Conservation (phyloP, 2,797 vertebrate species). For the Perodicticus potto region DNA sequence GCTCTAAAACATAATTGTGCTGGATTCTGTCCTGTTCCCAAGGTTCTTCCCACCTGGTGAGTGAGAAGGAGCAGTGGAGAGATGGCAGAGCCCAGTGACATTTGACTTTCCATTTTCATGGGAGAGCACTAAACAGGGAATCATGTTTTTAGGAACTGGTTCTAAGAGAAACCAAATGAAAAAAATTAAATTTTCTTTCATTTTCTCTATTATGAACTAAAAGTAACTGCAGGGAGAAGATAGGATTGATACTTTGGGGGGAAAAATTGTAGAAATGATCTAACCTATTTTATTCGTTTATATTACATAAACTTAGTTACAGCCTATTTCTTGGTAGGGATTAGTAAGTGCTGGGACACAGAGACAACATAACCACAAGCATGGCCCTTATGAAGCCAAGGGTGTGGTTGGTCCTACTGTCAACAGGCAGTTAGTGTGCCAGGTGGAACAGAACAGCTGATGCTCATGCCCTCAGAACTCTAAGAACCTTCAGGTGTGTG, state of each 20-base stretch:
- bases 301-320: background rate
- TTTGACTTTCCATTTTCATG: background rate
- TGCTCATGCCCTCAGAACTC: background rate
- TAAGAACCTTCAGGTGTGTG: too few species aligned
- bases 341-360: background rate
- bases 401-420: accelerated
- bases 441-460: background rate
- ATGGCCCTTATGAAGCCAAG: background rate
- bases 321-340: background rate
- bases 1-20: background rate
- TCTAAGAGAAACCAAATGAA: background rate
- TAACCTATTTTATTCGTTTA: background rate
- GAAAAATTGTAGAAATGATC: background rate
- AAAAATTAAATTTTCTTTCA: background rate
- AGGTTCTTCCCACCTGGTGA: background rate
- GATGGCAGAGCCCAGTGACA: background rate
- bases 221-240: background rate
- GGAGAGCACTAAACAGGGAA: background rate
- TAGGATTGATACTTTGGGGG: background rate
- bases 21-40: background rate
- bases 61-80: background rate
- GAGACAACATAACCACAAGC: background rate
- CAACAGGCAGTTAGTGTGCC: background rate
- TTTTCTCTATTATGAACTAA: background rate
- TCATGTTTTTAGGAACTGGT: background rate